A percentile compares a stretch with the other conserved stretches of the same genome.
These are phyloP conservation scores for Formica exsecta DNA, from an alignment of 1,140 invertebrate genomes.

Conservation along the genomic window DNA sequence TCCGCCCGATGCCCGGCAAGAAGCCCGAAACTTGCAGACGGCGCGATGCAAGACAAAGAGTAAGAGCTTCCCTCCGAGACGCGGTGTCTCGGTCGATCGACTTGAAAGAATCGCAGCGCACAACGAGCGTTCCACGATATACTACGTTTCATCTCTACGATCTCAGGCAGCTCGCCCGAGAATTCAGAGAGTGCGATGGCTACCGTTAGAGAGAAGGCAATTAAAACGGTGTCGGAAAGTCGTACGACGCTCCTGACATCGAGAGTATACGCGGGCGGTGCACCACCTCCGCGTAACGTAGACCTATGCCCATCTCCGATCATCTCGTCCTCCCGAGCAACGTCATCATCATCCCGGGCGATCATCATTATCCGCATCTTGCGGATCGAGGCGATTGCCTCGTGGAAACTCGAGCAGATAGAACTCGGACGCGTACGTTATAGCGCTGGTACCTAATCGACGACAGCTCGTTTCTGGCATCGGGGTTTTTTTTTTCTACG, in stretches of 20 bases:
- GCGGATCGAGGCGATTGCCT: conserved; percentile 41
- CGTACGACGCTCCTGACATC: conserved; percentile 75
- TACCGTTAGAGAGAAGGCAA: conserved; percentile 84
- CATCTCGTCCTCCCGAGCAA: conserved; percentile 63
- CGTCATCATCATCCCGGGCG: conserved; percentile 72
- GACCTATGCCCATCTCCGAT: conserved; percentile 53
- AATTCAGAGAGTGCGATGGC: conserved; percentile 67
- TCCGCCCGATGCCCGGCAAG: conserved; percentile 14
- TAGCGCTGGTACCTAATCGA: conserved; percentile 35
- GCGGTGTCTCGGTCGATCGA: conserved; percentile 57
- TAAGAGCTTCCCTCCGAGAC: not conserved
- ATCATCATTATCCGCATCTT: conserved; percentile 59
- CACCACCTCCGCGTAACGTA: not conserved
- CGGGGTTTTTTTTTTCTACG: not conserved
- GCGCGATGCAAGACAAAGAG: not conserved
- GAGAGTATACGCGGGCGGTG: conserved; percentile 27
- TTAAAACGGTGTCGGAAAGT: conserved; percentile 86
- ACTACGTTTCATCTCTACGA: conserved; percentile 20
- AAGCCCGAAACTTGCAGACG: not conserved
- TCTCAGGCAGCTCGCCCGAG: conserved; percentile 25
- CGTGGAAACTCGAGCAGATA: conserved; percentile 58
- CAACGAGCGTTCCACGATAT: not conserved
- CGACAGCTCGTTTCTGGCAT: conserved; percentile 44
- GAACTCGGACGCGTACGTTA: conserved; percentile 7
- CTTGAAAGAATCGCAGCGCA: conserved; percentile 38